phyloP scores from a whole-genome alignment of 1,140 invertebrate species.

The Danaus melanippus region DNA sequence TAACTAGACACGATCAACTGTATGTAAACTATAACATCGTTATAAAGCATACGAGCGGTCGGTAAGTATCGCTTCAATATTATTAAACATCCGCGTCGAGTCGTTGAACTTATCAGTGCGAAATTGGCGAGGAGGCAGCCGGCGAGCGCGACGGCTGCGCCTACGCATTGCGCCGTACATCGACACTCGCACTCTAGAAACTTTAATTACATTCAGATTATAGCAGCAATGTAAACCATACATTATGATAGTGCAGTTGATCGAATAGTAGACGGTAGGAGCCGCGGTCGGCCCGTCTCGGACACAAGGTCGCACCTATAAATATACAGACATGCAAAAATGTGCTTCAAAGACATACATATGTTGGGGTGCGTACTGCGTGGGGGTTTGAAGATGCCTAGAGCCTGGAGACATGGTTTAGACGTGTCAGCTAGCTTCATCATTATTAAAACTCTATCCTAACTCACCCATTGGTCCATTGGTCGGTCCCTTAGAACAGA shows the following conservation, averaged over 20 bases:
- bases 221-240: slow-evolving; percentile 27
- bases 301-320: slow-evolving; percentile 62
- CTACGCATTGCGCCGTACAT: slow-evolving; percentile 24
- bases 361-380: too few species aligned
- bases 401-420: background rate
- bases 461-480: too few species aligned
- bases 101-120: slow-evolving; percentile 65
- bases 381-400: too few species aligned
- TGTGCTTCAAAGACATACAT: slow-evolving; percentile 20
- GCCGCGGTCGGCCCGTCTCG: slow-evolving; percentile 42
- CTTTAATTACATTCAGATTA: background rate
- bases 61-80: slow-evolving; percentile 40
- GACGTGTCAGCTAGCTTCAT: background rate
- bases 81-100: slow-evolving; percentile 40
- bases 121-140: slow-evolving; percentile 58
- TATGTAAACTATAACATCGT: too few species aligned
- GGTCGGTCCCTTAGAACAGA: too few species aligned
- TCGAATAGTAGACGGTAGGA: slow-evolving; percentile 23
- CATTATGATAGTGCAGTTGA: slow-evolving; percentile 1
- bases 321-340: slow-evolving; percentile 66
- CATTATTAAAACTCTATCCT: too few species aligned
- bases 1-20: too few species aligned
- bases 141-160: slow-evolving; percentile 29
- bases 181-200: slow-evolving; percentile 11
- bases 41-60: background rate